Conservation (phyloP, 2,113 vertebrate genomes). For the Gulo gulo region DNA sequence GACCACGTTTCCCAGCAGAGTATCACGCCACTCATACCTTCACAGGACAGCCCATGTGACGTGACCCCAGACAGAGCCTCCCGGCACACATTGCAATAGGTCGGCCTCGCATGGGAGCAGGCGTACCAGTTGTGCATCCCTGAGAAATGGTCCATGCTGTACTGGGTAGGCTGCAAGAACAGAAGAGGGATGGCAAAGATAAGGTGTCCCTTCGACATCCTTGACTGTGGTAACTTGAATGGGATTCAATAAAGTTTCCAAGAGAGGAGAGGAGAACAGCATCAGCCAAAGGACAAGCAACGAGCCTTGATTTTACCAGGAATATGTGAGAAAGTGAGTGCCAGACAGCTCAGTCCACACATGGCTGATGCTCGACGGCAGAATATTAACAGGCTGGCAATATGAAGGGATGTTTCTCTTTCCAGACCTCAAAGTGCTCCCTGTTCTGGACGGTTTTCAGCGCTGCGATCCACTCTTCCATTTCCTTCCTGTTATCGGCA, state of each 20-base stretch:
- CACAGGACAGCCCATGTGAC: constrained; percentile 95
- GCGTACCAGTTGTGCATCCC: constrained; percentile 99
- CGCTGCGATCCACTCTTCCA: constrained; percentile 99
- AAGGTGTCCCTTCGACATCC: neutral
- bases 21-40: constrained; percentile 83
- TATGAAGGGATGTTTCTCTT: neutral
- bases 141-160: constrained; percentile 99
- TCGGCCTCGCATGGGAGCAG: constrained; percentile 95
- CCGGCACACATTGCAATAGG: constrained; percentile 97
- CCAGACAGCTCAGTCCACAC: neutral
- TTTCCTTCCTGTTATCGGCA: constrained; percentile 98
- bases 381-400: accelerated
- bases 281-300: neutral
- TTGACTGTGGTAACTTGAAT: neutral
- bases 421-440: constrained; percentile 94
- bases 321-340: accelerated
- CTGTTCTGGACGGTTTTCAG: constrained; percentile 93
- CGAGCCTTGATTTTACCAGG: neutral
- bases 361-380: accelerated
- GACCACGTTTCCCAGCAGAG: neutral
- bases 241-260: neutral
- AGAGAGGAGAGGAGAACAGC: neutral
- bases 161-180: constrained; percentile 92
- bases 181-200: neutral
- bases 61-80: constrained; percentile 96